Evolutionary conservation across 2,797 vertebrate genomes (phyloP).

Genomic region (Eulemur rubriventer): DNA sequence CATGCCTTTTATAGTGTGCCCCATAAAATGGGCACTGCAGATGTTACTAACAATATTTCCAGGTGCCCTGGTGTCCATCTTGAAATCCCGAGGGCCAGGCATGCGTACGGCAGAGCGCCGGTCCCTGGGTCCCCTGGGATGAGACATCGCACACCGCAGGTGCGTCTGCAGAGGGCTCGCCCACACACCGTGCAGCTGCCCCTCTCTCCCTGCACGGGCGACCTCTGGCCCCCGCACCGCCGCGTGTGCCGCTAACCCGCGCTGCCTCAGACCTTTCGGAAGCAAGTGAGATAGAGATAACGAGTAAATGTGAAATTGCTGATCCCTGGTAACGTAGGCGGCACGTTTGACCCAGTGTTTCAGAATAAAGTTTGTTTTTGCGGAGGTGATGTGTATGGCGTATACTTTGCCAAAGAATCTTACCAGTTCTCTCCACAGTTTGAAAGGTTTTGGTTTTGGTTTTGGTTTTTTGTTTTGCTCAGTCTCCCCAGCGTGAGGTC

Average conservation of each 20-base stretch:
- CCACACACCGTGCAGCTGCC: too few relatives aligned
- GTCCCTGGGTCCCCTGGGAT: background rate
- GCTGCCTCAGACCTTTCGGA: background rate
- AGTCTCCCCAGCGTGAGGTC: background rate
- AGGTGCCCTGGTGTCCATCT: background rate
- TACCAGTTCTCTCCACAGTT: background rate
- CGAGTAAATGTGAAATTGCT: background rate
- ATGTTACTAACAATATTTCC: background rate
- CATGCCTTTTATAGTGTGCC: background rate
- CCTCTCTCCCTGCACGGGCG: fast-evolving
- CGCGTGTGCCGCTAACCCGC: background rate
- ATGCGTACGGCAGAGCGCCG: background rate
- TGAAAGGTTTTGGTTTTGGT: background rate
- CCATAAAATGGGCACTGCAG: background rate
- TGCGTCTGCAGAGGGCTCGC: background rate
- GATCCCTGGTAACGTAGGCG: too few relatives aligned
- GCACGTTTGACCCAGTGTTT: background rate
- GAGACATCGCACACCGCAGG: background rate
- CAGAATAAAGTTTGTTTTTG: background rate
- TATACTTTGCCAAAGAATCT: background rate
- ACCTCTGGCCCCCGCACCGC: background rate
- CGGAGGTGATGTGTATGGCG: background rate
- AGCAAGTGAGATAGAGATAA: background rate
- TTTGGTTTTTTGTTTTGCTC: background rate
- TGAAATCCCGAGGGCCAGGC: background rate